phyloP scores from a whole-genome alignment of 2,888 invertebrate species.

The Crioceris asparagi region DNA sequence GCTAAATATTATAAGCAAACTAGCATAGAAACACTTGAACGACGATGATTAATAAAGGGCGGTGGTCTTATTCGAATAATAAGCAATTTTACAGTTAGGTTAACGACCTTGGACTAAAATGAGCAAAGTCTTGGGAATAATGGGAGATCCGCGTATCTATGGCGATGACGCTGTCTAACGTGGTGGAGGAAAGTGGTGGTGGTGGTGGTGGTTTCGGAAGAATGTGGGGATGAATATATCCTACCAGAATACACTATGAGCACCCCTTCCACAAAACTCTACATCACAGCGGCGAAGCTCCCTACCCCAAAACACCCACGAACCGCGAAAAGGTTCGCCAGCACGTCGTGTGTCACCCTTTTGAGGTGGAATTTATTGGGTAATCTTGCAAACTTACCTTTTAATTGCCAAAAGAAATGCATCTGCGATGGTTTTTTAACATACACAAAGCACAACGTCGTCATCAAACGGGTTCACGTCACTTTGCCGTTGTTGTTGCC shows the following conservation, averaged over 20 bases:
- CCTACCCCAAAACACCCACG: slow-evolving; percentile 39
- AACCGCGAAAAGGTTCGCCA: slow-evolving; percentile 36
- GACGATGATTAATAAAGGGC: no score
- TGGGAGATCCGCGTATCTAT: slow-evolving; percentile 29
- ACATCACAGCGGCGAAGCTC: slow-evolving; percentile 40
- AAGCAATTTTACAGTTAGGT: slow-evolving; percentile 24
- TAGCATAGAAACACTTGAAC: no score
- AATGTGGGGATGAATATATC: slow-evolving; percentile 42
- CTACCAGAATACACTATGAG: slow-evolving; percentile 39
- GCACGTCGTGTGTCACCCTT: slow-evolving; percentile 22
- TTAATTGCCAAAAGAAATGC: slow-evolving; percentile 6
- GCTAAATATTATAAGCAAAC: no score
- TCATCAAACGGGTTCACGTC: slow-evolving; percentile 32
- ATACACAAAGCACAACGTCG: slow-evolving; percentile 28
- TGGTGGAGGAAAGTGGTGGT: slow-evolving; percentile 32
- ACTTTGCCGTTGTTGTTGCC: no score
- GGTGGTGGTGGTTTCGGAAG: slow-evolving; percentile 39
- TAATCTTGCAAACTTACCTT: slow-evolving; percentile 22
- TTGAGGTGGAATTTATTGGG: slow-evolving; percentile 10
- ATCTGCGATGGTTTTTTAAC: slow-evolving; percentile 9
- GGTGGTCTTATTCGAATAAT: slow-evolving; percentile 3
- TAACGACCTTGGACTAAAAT: slow-evolving; percentile 31
- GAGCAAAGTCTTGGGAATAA: slow-evolving; percentile 18
- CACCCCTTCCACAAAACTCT: slow-evolving; percentile 41
- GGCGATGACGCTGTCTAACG: slow-evolving; percentile 37